Conservation (phyloP, 2,797 vertebrate genomes). For the Catostomus latipinnis region DNA sequence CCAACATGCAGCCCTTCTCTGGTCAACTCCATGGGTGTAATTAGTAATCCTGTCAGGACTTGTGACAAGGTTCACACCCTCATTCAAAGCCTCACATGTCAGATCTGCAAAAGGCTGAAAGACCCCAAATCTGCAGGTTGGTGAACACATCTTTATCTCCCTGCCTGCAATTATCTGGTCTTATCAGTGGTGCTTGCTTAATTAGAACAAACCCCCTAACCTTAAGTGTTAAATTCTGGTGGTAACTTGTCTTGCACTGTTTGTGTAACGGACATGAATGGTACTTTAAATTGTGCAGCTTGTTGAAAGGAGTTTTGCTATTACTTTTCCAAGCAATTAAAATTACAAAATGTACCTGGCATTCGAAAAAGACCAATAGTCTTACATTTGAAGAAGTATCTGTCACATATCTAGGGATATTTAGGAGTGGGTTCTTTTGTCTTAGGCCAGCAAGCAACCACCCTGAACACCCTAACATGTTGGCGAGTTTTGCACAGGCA, state of each 20-base stretch:
- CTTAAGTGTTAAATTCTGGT: background rate
- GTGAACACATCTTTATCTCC: background rate
- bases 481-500: no score
- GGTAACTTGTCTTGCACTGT: no score
- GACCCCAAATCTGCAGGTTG: constrained; percentile 86
- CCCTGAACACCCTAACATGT: no score
- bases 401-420: no score
- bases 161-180: background rate
- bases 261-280: no score
- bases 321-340: background rate
- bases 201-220: background rate
- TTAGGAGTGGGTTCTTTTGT: no score
- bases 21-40: constrained; percentile 83
- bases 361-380: background rate
- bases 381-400: background rate
- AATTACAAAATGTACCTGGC: background rate
- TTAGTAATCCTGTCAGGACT: constrained; percentile 85
- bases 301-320: background rate
- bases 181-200: background rate
- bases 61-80: constrained; percentile 85
- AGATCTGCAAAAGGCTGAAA: constrained; percentile 83
- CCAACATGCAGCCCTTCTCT: constrained; percentile 84
- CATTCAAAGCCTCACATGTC: constrained; percentile 86
- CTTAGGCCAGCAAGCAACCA: no score
- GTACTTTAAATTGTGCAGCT: no score